These are phyloP conservation scores for Prorops nasuta DNA, from an alignment of 1,140 invertebrate genomes.

Conservation along the genomic window DNA sequence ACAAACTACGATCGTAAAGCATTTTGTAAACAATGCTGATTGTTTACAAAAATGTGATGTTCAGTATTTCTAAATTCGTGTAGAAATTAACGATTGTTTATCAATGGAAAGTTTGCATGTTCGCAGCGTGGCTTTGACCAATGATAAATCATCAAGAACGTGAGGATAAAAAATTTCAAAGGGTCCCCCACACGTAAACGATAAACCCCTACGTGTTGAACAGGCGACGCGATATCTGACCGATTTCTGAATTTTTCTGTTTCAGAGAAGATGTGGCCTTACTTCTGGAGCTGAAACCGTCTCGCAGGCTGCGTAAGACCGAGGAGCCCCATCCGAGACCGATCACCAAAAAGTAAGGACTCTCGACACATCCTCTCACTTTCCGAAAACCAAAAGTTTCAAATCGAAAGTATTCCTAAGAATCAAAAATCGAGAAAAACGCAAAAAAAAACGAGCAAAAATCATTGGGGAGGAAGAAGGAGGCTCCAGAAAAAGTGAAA, in stretches of 20 bases:
- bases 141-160: no score
- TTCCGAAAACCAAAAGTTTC: no score
- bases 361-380: conserved; percentile 20
- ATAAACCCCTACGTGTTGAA: no score
- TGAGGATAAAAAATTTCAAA: no score
- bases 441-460: conserved; percentile 4
- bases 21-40: no score
- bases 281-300: conserved; percentile 47
- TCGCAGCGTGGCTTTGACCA: no score
- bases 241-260: conserved; percentile 26
- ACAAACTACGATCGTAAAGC: no score
- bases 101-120: background rate
- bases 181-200: no score
- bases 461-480: conserved; percentile 1
- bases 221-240: no score
- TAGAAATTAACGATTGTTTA: background rate
- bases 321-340: conserved; percentile 32
- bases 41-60: no score
- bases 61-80: background rate
- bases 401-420: conserved; percentile 6
- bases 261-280: conserved; percentile 46
- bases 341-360: conserved; percentile 51
- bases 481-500: no score
- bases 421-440: conserved; percentile 11
- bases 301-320: conserved; percentile 42